phyloP scores from a whole-genome alignment of 2,888 invertebrate species.

The Drosophila tripunctata region DNA sequence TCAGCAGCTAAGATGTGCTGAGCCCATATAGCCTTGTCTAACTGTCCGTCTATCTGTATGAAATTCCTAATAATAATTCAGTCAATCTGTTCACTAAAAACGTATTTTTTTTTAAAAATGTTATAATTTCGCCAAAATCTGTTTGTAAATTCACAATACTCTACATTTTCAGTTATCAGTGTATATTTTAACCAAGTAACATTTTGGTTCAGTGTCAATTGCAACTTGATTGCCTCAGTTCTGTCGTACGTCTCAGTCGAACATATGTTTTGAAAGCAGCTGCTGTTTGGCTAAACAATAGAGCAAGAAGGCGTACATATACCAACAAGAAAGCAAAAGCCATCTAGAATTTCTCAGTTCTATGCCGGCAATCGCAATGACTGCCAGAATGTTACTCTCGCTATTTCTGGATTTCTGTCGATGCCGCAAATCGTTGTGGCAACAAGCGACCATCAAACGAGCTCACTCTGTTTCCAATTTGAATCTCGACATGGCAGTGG shows the following conservation, averaged over 20 bases:
- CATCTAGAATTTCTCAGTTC: constrained; percentile 12
- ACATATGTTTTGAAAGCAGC: constrained; percentile 27
- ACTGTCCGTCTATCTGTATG: no score
- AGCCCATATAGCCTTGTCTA: no score
- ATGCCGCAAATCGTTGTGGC: constrained; percentile 27
- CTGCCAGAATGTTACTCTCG: constrained; percentile 40
- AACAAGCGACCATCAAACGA: not conserved
- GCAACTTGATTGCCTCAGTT: not conserved
- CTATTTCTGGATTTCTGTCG: constrained; percentile 47
- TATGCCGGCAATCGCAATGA: constrained; percentile 20
- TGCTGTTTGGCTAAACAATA: constrained; percentile 25
- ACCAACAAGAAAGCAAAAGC: constrained; percentile 1
- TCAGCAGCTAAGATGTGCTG: no score
- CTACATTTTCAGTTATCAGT: not conserved
- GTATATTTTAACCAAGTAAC: not conserved
- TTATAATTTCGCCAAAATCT: no score
- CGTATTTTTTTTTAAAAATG: no score
- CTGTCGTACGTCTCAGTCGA: not conserved
- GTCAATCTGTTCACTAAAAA: no score
- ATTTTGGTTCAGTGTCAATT: not conserved
- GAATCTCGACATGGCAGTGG: not conserved
- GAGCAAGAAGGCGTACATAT: not conserved
- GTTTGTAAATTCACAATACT: no score
- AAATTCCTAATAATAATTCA: no score
- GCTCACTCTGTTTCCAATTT: not conserved